Percentiles rank a stretch among this genome's conserved stretches.
phyloP scores from a whole-genome alignment of 2,113 vertebrate species.

The Pristiophorus japonicus region DNA sequence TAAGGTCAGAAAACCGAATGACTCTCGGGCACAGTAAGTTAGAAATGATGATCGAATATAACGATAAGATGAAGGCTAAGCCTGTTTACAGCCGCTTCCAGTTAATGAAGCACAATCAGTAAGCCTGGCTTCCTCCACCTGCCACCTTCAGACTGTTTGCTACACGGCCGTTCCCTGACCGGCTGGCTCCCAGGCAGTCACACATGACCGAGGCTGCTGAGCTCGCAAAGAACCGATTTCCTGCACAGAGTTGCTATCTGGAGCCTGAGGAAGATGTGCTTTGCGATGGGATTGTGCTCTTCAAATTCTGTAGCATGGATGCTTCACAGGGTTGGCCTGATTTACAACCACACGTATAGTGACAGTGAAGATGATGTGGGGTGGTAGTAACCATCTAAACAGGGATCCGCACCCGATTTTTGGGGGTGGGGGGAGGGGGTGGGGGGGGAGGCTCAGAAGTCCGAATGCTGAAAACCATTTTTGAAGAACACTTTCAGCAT shows the following conservation, averaged over 20 bases:
- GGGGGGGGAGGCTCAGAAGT: background rate
- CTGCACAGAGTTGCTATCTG: too few species aligned
- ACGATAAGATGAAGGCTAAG: constrained; percentile 73
- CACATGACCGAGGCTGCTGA: background rate
- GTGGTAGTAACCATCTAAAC: background rate
- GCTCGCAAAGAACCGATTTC: background rate
- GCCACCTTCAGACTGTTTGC: background rate
- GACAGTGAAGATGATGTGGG: background rate
- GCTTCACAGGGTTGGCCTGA: background rate
- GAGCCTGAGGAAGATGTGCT: background rate
- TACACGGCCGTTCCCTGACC: too few species aligned
- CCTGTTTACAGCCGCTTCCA: constrained; percentile 84
- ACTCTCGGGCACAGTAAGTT: constrained; percentile 93
- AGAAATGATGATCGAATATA: constrained; percentile 90
- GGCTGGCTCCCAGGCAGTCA: background rate
- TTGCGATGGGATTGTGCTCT: too few species aligned
- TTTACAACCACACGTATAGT: background rate
- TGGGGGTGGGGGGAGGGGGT: background rate
- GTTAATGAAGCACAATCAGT: constrained; percentile 41
- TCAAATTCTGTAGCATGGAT: background rate
- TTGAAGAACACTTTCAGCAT: background rate
- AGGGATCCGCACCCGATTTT: background rate
- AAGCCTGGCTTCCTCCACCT: background rate
- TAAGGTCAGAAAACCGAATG: constrained; percentile 69
- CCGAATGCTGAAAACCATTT: background rate